Conservation (phyloP, 2,888 invertebrate genomes). For the Athalia circularis region DNA sequence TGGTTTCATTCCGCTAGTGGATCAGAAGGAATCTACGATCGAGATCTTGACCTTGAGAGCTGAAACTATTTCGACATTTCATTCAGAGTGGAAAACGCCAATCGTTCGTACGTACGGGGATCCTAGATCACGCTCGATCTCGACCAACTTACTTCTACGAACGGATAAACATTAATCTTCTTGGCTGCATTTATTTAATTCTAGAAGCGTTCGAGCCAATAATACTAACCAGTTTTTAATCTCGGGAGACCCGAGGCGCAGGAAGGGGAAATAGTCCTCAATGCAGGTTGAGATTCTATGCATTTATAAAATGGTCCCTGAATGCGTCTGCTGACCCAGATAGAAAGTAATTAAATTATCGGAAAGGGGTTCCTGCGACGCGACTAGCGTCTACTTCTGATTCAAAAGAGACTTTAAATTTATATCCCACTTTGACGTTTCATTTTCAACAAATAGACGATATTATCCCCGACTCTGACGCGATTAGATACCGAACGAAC, state of each 20-base stretch:
- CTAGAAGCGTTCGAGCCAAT: constrained; percentile 25
- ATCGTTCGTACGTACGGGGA: not conserved
- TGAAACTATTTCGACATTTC: constrained; percentile 5
- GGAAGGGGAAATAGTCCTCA: not conserved
- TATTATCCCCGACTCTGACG: not conserved
- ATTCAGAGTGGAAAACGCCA: constrained; percentile 1
- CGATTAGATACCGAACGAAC: not conserved
- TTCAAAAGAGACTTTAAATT: not conserved
- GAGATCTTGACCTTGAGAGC: constrained; percentile 31
- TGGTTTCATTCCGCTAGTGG: not conserved
- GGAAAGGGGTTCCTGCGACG: not conserved
- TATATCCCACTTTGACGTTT: constrained; percentile 6
- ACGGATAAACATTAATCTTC: constrained; percentile 38
- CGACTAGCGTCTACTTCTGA: not conserved
- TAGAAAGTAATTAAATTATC: constrained; percentile 37
- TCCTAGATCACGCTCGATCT: not conserved
- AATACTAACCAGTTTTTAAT: constrained; percentile 40
- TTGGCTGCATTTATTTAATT: constrained; percentile 38
- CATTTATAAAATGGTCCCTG: constrained; percentile 38
- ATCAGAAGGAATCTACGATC: constrained; percentile 12
- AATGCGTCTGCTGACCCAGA: constrained; percentile 41
- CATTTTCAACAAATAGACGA: constrained; percentile 9
- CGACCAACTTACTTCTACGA: constrained; percentile 10
- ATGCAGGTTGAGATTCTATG: constrained; percentile 24
- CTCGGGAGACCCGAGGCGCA: not conserved